These are phyloP conservation scores for Doryteuthis pealeii DNA, from an alignment of 1,140 invertebrate genomes.

Conservation along the genomic window DNA sequence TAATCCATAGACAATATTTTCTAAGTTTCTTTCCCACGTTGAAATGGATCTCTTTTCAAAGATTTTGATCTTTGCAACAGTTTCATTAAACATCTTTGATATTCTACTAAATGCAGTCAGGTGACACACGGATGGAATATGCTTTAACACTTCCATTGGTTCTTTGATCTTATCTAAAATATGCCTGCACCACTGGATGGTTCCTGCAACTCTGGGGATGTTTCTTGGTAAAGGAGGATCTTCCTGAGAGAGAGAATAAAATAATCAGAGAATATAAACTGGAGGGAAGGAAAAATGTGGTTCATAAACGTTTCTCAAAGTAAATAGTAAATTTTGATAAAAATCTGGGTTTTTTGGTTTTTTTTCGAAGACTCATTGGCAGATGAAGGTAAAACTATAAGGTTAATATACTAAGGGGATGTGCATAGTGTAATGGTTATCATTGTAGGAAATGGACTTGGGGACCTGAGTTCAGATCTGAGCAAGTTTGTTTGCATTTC, in stretches of 20 bases:
- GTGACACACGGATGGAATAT: slow-evolving; percentile 51
- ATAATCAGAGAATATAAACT: neutral
- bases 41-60: slow-evolving; percentile 59
- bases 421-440: too few relatives aligned
- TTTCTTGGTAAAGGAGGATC: slow-evolving; percentile 52
- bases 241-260: slow-evolving; percentile 33
- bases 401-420: too few relatives aligned
- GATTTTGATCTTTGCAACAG: slow-evolving; percentile 55
- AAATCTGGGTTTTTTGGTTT: too few relatives aligned
- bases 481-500: too few relatives aligned
- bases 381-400: too few relatives aligned
- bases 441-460: too few relatives aligned
- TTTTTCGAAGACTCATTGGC: too few relatives aligned
- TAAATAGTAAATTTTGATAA: neutral
- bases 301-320: neutral
- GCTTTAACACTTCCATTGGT: slow-evolving; percentile 56
- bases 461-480: too few relatives aligned
- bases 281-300: neutral
- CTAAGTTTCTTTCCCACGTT: slow-evolving; percentile 56
- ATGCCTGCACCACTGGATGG: slow-evolving; percentile 57
- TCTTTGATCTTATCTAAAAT: slow-evolving; percentile 56
- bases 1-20: slow-evolving; percentile 52
- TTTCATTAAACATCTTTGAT: slow-evolving; percentile 54
- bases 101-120: slow-evolving; percentile 52
- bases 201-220: slow-evolving; percentile 57